phyloP scores from a whole-genome alignment of 2,113 vertebrate genomes.

The Menidia beryllina region DNA sequence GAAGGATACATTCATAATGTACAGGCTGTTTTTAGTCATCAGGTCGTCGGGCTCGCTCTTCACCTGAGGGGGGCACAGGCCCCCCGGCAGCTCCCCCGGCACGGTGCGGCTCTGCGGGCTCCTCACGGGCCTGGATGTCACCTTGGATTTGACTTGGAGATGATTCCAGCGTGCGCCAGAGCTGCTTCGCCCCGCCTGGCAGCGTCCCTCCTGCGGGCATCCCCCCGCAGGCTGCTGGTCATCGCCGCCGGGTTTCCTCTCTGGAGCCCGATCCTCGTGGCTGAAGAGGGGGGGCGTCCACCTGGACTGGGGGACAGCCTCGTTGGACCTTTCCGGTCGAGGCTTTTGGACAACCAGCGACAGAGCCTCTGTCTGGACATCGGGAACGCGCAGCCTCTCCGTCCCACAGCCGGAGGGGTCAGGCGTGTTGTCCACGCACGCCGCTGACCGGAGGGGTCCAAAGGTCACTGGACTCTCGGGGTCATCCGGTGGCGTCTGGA shows the following conservation, averaged over 20 bases:
- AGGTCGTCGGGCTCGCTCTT: conserved; percentile 74
- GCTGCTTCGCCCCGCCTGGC: conserved; percentile 49
- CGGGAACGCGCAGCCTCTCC: conserved; percentile 51
- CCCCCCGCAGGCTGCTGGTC: conserved; percentile 48
- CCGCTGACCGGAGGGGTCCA: background rate
- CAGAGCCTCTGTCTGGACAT: conserved; percentile 75
- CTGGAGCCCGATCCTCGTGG: conserved; percentile 72
- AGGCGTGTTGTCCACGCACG: conserved; percentile 4
- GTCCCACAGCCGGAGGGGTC: conserved; percentile 55
- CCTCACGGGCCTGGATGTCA: conserved; percentile 60
- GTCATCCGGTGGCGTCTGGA: background rate
- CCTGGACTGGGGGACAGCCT: conserved; percentile 53
- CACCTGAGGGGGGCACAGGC: conserved; percentile 71
- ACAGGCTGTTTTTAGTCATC: conserved; percentile 66
- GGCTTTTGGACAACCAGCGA: conserved; percentile 76
- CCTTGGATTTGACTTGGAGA: conserved; percentile 73
- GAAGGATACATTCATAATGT: conserved; percentile 91
- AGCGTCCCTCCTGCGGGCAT: conserved; percentile 15
- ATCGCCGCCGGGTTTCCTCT: conserved; percentile 70
- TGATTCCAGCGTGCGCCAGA: conserved; percentile 74
- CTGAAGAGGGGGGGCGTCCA: conserved; percentile 62
- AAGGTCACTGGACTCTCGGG: conserved; percentile 16
- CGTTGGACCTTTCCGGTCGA: conserved; percentile 38
- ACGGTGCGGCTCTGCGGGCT: conserved; percentile 66
- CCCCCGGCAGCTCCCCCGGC: conserved; percentile 61